A percentile compares a stretch with the other conserved stretches of the same genome.
phyloP scores from a whole-genome alignment of 2,113 vertebrate species.

The Hepsetus odoe region DNA sequence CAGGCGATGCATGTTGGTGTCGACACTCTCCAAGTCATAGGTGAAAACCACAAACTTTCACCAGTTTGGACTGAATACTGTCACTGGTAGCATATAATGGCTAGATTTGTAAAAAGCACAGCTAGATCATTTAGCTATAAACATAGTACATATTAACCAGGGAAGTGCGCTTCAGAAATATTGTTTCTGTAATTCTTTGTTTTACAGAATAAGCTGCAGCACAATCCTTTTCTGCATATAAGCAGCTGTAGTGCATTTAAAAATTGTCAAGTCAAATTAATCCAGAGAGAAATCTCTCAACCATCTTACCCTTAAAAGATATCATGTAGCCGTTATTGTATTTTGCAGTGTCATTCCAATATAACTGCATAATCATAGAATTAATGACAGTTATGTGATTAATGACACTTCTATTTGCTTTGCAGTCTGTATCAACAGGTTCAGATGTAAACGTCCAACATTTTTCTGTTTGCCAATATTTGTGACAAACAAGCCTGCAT shows the following conservation, averaged over 20 bases:
- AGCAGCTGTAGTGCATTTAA: background rate
- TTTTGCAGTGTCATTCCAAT: too few relatives aligned
- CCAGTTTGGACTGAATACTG: background rate
- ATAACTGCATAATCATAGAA: too few relatives aligned
- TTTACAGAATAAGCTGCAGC: background rate
- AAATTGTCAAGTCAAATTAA: background rate
- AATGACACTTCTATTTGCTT: too few relatives aligned
- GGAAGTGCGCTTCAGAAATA: background rate
- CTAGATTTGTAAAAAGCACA: background rate
- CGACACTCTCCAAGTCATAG: background rate
- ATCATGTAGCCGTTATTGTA: too few relatives aligned
- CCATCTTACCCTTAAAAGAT: too few relatives aligned
- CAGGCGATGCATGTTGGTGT: constrained; percentile 23
- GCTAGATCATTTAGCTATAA: background rate
- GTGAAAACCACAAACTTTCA: constrained; percentile 1
- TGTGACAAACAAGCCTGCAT: too few relatives aligned
- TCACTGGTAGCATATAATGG: background rate
- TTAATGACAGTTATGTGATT: too few relatives aligned
- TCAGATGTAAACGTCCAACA: too few relatives aligned
- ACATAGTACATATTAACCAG: background rate
- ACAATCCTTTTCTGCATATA: background rate
- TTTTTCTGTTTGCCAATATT: too few relatives aligned
- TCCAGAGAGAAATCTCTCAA: too few relatives aligned
- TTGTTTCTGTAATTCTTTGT: background rate
- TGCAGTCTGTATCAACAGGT: too few relatives aligned